phyloP scores from a whole-genome alignment of 1,140 invertebrate species.

The Zaprionus camerounensis region DNA sequence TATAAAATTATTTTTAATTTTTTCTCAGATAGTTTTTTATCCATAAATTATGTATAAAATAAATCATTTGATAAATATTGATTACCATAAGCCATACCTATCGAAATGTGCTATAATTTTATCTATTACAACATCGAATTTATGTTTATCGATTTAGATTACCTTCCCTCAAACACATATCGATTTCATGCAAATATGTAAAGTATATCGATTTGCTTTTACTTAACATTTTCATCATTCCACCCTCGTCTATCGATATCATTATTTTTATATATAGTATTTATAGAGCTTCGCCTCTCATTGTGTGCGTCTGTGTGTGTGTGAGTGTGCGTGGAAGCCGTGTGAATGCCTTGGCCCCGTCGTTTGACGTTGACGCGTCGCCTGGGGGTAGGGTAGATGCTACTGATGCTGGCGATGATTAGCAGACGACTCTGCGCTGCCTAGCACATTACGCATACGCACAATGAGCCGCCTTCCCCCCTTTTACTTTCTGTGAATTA shows the following conservation, averaged over 20 bases:
- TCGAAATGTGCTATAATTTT: too few species aligned
- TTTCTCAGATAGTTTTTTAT: too few species aligned
- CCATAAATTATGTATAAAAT: too few species aligned
- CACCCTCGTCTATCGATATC: slow-evolving; percentile 18
- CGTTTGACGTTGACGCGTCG: slow-evolving; percentile 51
- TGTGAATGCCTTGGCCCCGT: slow-evolving; percentile 40
- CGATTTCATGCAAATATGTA: too few species aligned
- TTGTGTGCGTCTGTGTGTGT: slow-evolving; percentile 23
- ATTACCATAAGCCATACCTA: not conserved
- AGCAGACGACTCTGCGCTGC: slow-evolving; percentile 33
- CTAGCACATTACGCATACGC: slow-evolving; percentile 64
- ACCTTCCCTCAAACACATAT: too few species aligned
- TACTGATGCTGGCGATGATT: slow-evolving; percentile 47
- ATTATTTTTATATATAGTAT: slow-evolving; percentile 35
- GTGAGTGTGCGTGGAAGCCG: slow-evolving; percentile 27
- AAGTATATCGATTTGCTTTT: not conserved
- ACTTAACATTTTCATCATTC: not conserved
- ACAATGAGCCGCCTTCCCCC: slow-evolving; percentile 10
- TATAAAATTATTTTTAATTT: too few species aligned
- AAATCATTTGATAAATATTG: not conserved
- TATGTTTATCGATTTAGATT: not conserved
- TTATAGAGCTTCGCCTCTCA: slow-evolving; percentile 40
- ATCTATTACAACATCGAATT: too few species aligned
- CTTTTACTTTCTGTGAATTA: slow-evolving; percentile 13
- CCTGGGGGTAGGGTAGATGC: not conserved